Percentiles rank a stretch among this genome's conserved stretches.
phyloP scores from a whole-genome alignment of 2,888 invertebrate species.

The Mantis religiosa region DNA sequence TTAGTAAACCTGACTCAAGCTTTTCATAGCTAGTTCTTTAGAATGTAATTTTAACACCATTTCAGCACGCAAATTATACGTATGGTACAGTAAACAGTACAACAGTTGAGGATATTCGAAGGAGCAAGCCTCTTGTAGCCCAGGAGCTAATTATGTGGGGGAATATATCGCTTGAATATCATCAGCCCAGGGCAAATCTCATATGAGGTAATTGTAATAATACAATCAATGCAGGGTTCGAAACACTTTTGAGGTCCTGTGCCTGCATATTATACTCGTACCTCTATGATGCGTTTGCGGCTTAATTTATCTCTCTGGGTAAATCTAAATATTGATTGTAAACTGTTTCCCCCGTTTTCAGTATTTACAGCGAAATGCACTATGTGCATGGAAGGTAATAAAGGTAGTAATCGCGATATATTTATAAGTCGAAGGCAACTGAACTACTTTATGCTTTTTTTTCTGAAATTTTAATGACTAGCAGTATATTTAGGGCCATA shows the following conservation, averaged over 20 bases:
- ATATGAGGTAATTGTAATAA: background rate
- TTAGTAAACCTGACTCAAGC: no score
- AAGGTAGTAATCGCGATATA: no score
- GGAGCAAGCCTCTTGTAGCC: background rate
- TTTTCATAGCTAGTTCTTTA: no score
- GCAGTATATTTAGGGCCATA: no score
- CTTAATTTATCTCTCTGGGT: background rate
- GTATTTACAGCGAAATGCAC: no score
- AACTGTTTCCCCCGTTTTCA: background rate
- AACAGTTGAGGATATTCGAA: background rate
- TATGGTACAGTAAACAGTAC: background rate
- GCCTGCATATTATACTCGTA: background rate
- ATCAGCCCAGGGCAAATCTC: background rate
- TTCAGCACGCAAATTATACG: no score
- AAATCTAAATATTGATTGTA: background rate
- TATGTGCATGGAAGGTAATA: no score
- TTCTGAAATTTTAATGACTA: no score
- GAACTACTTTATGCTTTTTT: no score
- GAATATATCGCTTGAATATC: background rate
- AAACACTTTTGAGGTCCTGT: background rate
- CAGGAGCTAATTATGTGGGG: background rate
- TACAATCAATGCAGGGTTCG: background rate
- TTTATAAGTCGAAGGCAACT: no score
- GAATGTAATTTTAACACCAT: no score
- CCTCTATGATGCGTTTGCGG: no score